Evolutionary conservation across 2,797 vertebrate species (phyloP).

Genomic region (Okamejei kenojei): DNA sequence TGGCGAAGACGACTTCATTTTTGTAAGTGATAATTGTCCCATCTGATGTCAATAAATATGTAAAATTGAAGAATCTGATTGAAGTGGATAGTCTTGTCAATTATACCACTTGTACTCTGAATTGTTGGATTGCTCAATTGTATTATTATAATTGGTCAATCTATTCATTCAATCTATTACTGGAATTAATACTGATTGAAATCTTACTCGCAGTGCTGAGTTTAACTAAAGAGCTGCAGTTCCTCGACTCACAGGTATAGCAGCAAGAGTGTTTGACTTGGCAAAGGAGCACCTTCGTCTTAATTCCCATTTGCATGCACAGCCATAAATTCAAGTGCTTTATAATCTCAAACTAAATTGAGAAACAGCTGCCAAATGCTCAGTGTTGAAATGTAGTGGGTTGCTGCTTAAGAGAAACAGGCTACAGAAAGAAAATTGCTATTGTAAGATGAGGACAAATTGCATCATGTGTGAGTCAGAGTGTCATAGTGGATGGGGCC

Average conservation of each 20-base stretch:
- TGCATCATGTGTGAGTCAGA: neutral
- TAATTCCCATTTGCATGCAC: neutral
- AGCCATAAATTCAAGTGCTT: neutral
- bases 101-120: neutral
- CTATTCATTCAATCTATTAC: neutral
- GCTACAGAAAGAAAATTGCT: neutral
- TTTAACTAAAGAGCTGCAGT: too few species aligned
- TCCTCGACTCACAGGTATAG: too few species aligned
- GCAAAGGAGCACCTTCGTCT: neutral
- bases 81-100: too few species aligned
- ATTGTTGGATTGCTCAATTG: neutral
- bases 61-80: too few species aligned
- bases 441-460: neutral
- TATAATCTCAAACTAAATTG: neutral
- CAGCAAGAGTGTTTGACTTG: neutral
- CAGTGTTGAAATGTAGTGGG: neutral
- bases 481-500: too few species aligned
- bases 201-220: neutral
- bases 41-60: too few species aligned
- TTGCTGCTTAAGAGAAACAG: neutral
- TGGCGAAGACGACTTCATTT: too few species aligned
- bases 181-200: neutral
- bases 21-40: too few species aligned
- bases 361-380: neutral
- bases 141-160: neutral